Evolutionary conservation across 2,797 vertebrate genomes (phyloP), one percentile per base, ranked within the genome.

Genomic region (Diplodus sargus): DNA sequence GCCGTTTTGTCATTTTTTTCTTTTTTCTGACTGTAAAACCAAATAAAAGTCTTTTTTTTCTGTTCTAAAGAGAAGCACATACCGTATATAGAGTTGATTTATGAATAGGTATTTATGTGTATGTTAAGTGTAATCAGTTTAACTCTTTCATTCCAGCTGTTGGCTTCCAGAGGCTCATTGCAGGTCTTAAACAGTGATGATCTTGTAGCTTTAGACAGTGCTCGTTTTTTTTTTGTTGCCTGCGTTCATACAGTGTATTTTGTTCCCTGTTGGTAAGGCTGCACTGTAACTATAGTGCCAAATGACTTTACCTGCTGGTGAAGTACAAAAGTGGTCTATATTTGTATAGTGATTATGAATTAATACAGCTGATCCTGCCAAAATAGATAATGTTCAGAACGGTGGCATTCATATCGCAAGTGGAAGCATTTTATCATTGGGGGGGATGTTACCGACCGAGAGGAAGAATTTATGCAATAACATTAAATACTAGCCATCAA

Each of bases 81-180:
- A 82, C 82, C 83, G 70, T 79, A 88, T 78, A 78, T 84, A 88
- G 80, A 89, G 84, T 83, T 90, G 90, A 91, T 92, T 85, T 90
- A 91, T 83, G 76, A 81, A 85, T 90, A 87, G 82, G 67, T 94
- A 92, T 93, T 94, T 94, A 92, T 90, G 85, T 92, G 78, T 85
- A 70, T 82, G 84, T 90, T 90, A 61, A 81, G 75, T 90, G 89
- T 91, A 79, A 84, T 80, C 74, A 3, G 42, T 84, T 82, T 74
- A 74, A 73, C 78, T 79, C 76, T 70, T 89, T 85, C 78, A 84
- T 89, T 88, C 74, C 85, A 82, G 48, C 66, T 58, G 58, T 81
- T 62, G 52, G 67, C 28, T 74, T 77, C 57, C 63, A 73, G 56
- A 80, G 34, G 39, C 78, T 76, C 78, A 53, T 79, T 72, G 70